These are phyloP conservation scores for Holothuria leucospilota DNA, from an alignment of 53 echinoderm and acorn worm species.

Conservation along the genomic window DNA sequence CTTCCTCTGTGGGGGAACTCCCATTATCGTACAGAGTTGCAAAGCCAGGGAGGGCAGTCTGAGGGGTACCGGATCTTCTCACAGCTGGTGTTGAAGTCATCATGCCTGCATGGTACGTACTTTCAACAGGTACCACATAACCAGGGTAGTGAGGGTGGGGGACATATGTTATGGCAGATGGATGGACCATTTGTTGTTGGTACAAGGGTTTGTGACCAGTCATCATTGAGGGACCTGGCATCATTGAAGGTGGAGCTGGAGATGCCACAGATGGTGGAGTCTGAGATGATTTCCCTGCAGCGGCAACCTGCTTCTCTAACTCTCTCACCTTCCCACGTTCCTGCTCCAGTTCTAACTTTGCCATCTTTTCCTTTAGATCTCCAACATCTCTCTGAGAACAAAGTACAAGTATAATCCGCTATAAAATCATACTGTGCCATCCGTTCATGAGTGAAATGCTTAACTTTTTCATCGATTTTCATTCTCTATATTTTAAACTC, in stretches of 20 bases:
- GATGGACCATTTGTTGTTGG: constrained; percentile 15
- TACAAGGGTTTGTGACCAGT: constrained; percentile 31
- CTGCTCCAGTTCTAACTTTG: constrained; percentile 39
- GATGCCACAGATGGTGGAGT: constrained; percentile 20
- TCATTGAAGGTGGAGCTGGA: constrained; percentile 20
- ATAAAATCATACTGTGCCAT: too few species aligned
- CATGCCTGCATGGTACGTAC: constrained; percentile 5
- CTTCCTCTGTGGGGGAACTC: constrained; percentile 32
- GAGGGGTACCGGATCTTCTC: constrained; percentile 12
- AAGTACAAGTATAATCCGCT: too few species aligned
- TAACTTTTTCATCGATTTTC: too few species aligned
- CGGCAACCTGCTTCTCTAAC: constrained; percentile 30
- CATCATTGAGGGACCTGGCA: constrained; percentile 20
- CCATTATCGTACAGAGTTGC: constrained; percentile 10
- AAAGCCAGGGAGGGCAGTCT: neutral
- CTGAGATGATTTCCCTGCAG: constrained; percentile 4
- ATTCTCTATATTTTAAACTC: too few species aligned
- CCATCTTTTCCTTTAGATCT: constrained; percentile 26
- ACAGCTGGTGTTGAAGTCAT: constrained; percentile 39
- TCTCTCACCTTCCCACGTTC: constrained; percentile 30
- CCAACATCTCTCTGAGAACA: constrained; percentile 28
- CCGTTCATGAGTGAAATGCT: too few species aligned
- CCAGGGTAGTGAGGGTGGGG: constrained; percentile 37
- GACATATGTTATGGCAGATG: constrained; percentile 7
- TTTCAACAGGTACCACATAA: constrained; percentile 18